A percentile compares a stretch with the other conserved stretches of the same genome.
Conservation (phyloP, 2,888 invertebrate species). For the Ophion slaviceki region DNA sequence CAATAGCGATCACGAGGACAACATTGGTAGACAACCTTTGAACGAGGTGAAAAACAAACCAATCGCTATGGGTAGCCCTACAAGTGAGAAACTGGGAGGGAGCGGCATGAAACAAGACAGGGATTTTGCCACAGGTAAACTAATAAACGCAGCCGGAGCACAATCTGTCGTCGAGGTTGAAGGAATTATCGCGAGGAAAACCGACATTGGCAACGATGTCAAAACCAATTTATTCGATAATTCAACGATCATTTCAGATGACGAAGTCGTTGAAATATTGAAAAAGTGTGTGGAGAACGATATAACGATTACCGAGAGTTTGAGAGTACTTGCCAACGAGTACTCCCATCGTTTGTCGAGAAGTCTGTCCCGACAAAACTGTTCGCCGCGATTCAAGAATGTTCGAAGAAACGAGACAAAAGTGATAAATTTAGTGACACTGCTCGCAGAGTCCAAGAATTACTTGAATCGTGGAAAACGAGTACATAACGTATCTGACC, state of each 20-base stretch:
- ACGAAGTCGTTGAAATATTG: conserved; percentile 68
- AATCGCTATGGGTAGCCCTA: background rate
- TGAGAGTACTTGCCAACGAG: conserved; percentile 71
- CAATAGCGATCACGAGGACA: conserved; percentile 60
- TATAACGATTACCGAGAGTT: conserved; percentile 59
- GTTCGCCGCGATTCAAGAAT: background rate
- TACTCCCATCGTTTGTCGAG: conserved; percentile 67
- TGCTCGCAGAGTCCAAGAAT: conserved; percentile 76
- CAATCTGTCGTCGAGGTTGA: background rate
- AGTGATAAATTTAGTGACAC: conserved; percentile 73
- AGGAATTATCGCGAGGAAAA: conserved; percentile 13
- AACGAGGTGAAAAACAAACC: conserved; percentile 19
- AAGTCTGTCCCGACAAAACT: background rate
- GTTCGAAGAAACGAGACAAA: conserved; percentile 65
- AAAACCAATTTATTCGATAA: conserved; percentile 22
- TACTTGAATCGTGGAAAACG: conserved; percentile 72
- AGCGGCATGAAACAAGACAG: background rate
- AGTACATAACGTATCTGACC: conserved; percentile 71
- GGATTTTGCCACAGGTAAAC: background rate
- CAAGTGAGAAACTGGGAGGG: background rate
- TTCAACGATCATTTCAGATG: conserved; percentile 60
- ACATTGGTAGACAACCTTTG: conserved; percentile 32
- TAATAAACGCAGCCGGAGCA: background rate
- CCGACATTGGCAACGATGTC: background rate
- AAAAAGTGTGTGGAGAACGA: conserved; percentile 48